Base-by-base conservation (phyloP, 2,888 invertebrate genomes). In the Lagria hirta region DNA sequence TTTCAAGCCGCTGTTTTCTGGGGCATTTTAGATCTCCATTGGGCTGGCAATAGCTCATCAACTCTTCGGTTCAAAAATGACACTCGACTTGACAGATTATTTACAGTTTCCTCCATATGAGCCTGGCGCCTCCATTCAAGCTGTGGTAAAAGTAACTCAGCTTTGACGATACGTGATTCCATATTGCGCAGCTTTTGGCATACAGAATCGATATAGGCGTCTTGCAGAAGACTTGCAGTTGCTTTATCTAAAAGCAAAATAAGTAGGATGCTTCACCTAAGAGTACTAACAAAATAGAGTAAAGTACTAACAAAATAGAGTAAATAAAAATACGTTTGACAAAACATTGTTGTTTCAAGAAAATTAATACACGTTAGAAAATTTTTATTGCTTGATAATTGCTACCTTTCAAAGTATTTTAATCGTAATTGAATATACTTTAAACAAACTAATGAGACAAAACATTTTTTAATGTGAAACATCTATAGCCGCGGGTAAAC, bases 141-240 rank as follows among this genome's bases (percentile, higher is more conserved):
- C 49, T 74, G 69, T 5, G 73, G 73, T 11, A 74, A 51, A 28
- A 73, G 55, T 13, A 64, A 58, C 60, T 75, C 75, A 2, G 67
- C 62, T 49, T 66, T 64, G 22, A 66, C 60, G 53, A 75, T 67
- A 20, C 76, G 62, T 17, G 70, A 68, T 57, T 75, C 74, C 52
- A 76, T 64, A 47, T 64, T 65, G 44, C 65, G 58, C 16, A 76
- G 62, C 56, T 74, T 75, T 32, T 70, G 67, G 49, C 69, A 66
- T n/a, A 75, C 68, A 15, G 74, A 72, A 52, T 75, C 73, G 14
- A 75, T 64, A 48, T 75, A 75, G 2, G 71, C 73, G 49, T 73
- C 72, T 55, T 73, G 72, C 26, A 74, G 52, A 12, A 62, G 40
- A 47, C 60, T 64, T 5, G 58, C 55, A 23, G 54, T 57, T 6